Base-by-base conservation (phyloP, 2,113 vertebrate species). In the human (Homo sapiens) region DNA sequence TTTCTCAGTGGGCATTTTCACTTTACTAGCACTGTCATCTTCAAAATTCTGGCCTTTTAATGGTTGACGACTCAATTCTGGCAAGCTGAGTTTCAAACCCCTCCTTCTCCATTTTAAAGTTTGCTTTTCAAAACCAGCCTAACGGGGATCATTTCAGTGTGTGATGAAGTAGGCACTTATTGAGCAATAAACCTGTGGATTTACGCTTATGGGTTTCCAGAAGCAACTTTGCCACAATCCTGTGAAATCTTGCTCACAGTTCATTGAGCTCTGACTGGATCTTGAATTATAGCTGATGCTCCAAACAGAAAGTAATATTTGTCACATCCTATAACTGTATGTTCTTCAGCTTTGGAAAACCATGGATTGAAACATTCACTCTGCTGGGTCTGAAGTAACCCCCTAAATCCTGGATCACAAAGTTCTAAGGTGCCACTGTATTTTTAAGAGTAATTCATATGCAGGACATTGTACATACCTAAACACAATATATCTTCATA, bases 261-360 rank as follows among this genome's bases (percentile, higher is more conserved):
- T 98, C 97, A 93, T 84, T 97, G 95, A 96, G 73, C 43, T 97
- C 97, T 92, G 75, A 96, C 97, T 96, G 84, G 76, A 97, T 97
- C 92, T 89, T 98, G 98, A 98, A 97, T 97, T 98, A 95, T 7
- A 98, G 92, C 35, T 98, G 38, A 92, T 98, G 86, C 73, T 98
- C 96, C 97, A 97, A 97, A 95, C 43, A 93, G 94, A 98, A 97
- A 98, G 90, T 94, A 95, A 70, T 98, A 98, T 98, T 98, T 98
- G 96, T 98, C 95, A 95, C 86, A 96, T 97, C 61, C 96, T 95
- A 83, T 95, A 96, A 87, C 94, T 87, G 12, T 96, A 87, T 97
- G 97, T 98, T 98, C 89, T 75, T 20, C 50, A 50, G 87, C 45
- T 89, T 97, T 84, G 90, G 79, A 96, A 98, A 98, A 92, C 83